Evolutionary conservation across 1,140 invertebrate species (phyloP), one percentile per base, ranked within the genome.

Genomic region (Bombus breviceps): DNA sequence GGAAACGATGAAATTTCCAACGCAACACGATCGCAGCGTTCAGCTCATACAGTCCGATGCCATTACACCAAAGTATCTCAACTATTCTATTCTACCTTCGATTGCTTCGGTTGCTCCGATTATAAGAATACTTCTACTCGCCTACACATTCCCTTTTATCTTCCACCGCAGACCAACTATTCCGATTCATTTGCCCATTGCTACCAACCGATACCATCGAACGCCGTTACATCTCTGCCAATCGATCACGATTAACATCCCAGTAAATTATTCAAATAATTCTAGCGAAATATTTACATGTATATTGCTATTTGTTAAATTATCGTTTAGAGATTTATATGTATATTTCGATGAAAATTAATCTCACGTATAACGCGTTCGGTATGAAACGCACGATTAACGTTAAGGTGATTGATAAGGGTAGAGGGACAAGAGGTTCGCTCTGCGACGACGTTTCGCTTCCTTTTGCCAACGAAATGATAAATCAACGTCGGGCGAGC

Each of bases 401-500:
- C 28, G 32, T 34, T 39, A 32, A 18, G 4, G 8, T 22, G 15
- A 32, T 47, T 12, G 68, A 85, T 85, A 47, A 73, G 12, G n/a
- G 22, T n/a, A n/a, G 39, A 37, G 8, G 59, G 76, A 73, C 41
- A 71, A 62, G 68, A 53, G 32, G 72, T 39, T 32, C n/a, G 53
- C 59, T 62, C 6, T 8, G 32, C 22, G 22, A 73, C 72, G 81
- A 69, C 78, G 37, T 80, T 73, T 39, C 37, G 69, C 68, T 85
- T 62, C 83, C 83, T 72, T 85, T 80, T 47, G 22, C 22, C 57
- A 12, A 5, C 15, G 25, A 41, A 39, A 59, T 59, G 66, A 73
- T 84, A 85, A 81, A 91, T 92, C 91, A 87, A 88, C 41, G 89
- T 89, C 90, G 39, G 57, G 9, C 68, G 76, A 32, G 34, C 76